Evolutionary conservation across 2,888 invertebrate species (phyloP).

Genomic region (Cephus pulcher): DNA sequence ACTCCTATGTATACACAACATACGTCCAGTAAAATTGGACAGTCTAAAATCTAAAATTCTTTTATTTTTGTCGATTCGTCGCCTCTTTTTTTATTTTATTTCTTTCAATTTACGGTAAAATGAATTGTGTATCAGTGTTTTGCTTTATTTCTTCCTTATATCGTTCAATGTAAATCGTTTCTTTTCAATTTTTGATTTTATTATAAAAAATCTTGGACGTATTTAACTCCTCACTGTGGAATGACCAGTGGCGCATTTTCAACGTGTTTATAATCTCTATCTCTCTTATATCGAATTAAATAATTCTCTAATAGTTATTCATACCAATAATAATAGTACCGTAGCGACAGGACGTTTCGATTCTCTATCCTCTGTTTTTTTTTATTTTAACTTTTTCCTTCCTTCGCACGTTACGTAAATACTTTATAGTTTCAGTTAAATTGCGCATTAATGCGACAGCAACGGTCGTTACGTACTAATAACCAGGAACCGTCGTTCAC

Average conservation of each 20-base stretch:
- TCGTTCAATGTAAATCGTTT: not conserved
- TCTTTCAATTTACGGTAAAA: not conserved
- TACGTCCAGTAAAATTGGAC: not conserved
- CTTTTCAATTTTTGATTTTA: not conserved
- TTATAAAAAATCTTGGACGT: conserved; percentile 52
- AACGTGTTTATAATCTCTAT: conserved; percentile 26
- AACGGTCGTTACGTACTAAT: not conserved
- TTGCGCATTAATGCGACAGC: not conserved
- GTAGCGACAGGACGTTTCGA: not conserved
- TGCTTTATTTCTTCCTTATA: not conserved
- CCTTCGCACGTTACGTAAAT: not conserved
- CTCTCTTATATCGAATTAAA: not conserved
- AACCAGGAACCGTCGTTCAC: not conserved
- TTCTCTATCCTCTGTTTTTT: not conserved
- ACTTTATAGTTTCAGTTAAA: not conserved
- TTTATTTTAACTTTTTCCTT: not conserved
- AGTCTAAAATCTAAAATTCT: not conserved
- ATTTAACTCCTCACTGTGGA: conserved; percentile 37
- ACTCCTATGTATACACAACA: not conserved
- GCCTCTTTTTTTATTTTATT: not conserved
- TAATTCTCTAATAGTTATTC: not conserved
- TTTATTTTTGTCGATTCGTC: not conserved
- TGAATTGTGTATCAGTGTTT: not conserved
- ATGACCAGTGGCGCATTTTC: conserved; percentile 42
- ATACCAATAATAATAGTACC: not conserved